Base-by-base conservation (phyloP, 2,888 invertebrate species). In the Brassicogethes aeneus region DNA sequence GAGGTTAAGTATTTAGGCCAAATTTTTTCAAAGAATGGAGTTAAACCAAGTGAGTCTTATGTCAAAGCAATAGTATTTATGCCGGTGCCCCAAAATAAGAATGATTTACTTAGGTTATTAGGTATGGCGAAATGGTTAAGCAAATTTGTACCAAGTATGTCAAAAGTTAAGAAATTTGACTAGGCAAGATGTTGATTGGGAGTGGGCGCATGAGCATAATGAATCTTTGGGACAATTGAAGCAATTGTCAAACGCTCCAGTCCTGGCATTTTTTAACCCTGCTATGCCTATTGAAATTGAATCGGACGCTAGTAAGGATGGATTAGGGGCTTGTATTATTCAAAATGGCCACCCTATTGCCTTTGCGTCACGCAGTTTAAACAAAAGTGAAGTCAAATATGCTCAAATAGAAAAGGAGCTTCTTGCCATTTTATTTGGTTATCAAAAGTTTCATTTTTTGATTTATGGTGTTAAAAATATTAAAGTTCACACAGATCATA, bases 351-450 rank as follows among this genome's bases (percentile, higher is more conserved):
- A 51, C 17, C 60, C 60, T 14, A 50, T 64, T 10, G 56, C 55
- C n/a, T 64, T 54, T 50, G 59, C 60, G 3, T 64, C n/a, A n/a
- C n/a, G n/a, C n/a, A n/a, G n/a, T n/a, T n/a, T n/a, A n/a, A n/a
- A n/a, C n/a, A n/a, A n/a, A n/a, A n/a, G n/a, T n/a, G n/a, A n/a
- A n/a, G n/a, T n/a, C n/a, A n/a, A n/a, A n/a, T n/a, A n/a, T n/a
- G 51, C 61, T 2, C 63, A 68, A 51, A 63, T 68, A 3, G 63
- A 67, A 49, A 65, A 65, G 43, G 61, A 66, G 46, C 40, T 60
- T 2, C 46, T 65, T 34, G 61, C 61, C 16, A 56, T 61, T 17
- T 60, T 57, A 45, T 46, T 46, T 37, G 57, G 60, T 2, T 54
- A 52, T 31, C 46, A 54, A 40, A 60, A 60, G 45, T n/a, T n/a